Evolutionary conservation across 2,113 vertebrate species (phyloP), one percentile per base, ranked within the genome.

Genomic region (Megaceryle maxima): DNA sequence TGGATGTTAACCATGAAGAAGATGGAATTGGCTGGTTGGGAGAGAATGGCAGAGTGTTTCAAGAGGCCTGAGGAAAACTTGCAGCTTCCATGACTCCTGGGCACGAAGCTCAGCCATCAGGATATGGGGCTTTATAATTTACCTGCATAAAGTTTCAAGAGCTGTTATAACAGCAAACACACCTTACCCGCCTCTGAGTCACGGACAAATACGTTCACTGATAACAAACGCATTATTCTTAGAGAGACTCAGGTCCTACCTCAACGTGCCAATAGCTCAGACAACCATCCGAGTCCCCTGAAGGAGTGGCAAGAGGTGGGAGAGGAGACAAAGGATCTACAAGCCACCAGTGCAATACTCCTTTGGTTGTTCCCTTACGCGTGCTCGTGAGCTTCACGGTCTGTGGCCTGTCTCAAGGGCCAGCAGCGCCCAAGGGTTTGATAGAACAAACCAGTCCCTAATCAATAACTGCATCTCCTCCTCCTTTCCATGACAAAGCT

Each of bases 121-220:
- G 92, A 88, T 92, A 60, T n/a, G 28, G 35, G 41, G 22, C 31
- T 93, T 89, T 92, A 68, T 10, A 81, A 87, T 87, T 81, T 56
- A 74, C 83, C 73, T 73, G 53, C 66, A 94, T 79, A 64, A 91
- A 91, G 69, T 92, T 92, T 95, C 77, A 91, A 87, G 88, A 96
- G 87, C 86, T 91, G 69, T 82, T 96, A 15, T 70, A 96, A 96
- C 33, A 93, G 92, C 90, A 96, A 97, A 97, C 95, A 96, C 80
- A 95, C 90, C 90, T 95, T 96, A 56, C 83, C 69, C 69, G 72
- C 53, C 25, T 78, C 63, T 95, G 94, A 96, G 90, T 96, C 96
- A 97, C 90, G 83, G 95, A 94, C 86, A 95, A 96, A 95, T 92
- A 95, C 5, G 2, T 28, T 43, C 69, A 18, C 86, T 82, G 96